Evolutionary conservation across 2,113 vertebrate genomes (phyloP).

Genomic region (Sylvilagus bachmani): DNA sequence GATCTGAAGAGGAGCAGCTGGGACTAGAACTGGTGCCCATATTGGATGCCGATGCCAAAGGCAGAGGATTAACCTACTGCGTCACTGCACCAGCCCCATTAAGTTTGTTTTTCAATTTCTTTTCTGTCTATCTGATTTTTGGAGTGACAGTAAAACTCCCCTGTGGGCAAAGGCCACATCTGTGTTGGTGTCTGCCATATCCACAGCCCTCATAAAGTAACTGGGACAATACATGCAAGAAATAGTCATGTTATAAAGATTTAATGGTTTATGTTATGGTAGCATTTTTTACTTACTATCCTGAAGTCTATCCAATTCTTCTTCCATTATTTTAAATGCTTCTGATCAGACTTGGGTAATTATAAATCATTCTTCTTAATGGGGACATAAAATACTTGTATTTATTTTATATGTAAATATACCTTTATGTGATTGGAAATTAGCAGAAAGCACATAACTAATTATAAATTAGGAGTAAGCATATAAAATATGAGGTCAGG

Average conservation of each 20-base stretch:
- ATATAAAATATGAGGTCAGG: slow-evolving; percentile 11
- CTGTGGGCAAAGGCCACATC: not conserved
- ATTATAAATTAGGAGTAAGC: slow-evolving; percentile 26
- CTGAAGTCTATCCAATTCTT: not conserved
- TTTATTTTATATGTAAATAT: not conserved
- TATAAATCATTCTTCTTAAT: slow-evolving; percentile 53
- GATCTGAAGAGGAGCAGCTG: no score
- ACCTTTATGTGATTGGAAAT: slow-evolving; percentile 31
- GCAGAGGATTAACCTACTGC: no score
- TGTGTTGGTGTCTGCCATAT: not conserved
- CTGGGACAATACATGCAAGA: not conserved
- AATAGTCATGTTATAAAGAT: not conserved
- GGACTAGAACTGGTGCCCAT: no score
- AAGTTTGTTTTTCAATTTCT: slow-evolving; percentile 10
- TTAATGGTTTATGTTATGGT: not conserved
- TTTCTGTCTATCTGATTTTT: slow-evolving; percentile 31
- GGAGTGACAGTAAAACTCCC: not conserved
- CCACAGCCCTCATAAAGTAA: not conserved
- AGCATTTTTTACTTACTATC: not conserved
- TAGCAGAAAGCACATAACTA: not conserved
- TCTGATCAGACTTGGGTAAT: slow-evolving; percentile 18
- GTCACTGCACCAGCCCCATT: no score
- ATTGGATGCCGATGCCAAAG: no score
- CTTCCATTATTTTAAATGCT: slow-evolving; percentile 45
- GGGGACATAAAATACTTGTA: not conserved